Base-by-base conservation (phyloP, 2,797 vertebrate species). In the Ciconia nigra region DNA sequence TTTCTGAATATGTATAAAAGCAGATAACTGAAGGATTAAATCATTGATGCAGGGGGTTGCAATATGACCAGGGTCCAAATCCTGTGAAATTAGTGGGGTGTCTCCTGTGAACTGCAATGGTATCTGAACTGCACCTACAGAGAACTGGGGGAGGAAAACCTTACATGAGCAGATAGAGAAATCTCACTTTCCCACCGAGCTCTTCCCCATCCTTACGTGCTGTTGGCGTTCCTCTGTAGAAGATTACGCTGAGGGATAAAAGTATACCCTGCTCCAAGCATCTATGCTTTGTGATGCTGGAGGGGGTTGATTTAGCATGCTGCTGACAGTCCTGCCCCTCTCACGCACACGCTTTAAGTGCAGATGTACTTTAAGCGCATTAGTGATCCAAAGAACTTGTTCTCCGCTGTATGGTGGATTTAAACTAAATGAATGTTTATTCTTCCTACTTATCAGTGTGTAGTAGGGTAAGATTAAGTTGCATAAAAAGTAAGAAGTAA, bases 311-410 rank as follows among this genome's bases (percentile, higher is more conserved):
- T 62, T 72, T 49, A 77, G n/a, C 22, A 33, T 0, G 0, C 44
- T 63, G 73, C 44, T 0, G 0, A 17, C 44, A 46, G 41, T 42
- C 79, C 33, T 73, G 51, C 17, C 33, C 17, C 46, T 58, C 46
- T 52, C 7, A 2, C 8, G 2, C 49, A 13, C 16, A 13, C 0
- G 2, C 1, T 13, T 29, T 35, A 44, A 74, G 41, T 25, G 37
- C 31, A 52, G 28, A 13, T 41, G 44, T 71, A 15, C 44, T 90
- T 58, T 35, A 49, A 65, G 44, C 22, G 54, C 29, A 5, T 66
- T 59, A 78, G 52, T 25, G 33, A 74, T 39, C 51, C 66, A n/a
- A 16, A 54, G 21, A 82, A 39, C 46, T 69, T 77, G 24, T 52
- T 89, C 13, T 57, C 33, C 7, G 0, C 46, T 62, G 3, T 28